phyloP scores from a whole-genome alignment of 2,113 vertebrate genomes.

The Pseudopodoces humilis region DNA sequence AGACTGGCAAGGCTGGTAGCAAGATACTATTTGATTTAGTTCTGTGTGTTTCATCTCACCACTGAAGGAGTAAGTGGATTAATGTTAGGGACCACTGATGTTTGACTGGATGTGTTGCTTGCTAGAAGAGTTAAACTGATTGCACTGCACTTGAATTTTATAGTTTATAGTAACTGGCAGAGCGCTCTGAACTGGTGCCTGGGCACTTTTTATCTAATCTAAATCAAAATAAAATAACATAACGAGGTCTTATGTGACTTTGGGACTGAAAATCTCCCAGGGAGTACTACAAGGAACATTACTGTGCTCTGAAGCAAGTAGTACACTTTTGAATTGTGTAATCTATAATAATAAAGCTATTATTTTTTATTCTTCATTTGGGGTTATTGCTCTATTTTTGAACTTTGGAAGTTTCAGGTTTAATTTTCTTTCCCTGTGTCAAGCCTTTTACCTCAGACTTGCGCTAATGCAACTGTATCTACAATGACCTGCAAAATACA shows the following conservation, averaged over 20 bases:
- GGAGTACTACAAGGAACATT: neutral
- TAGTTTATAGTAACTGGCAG: neutral
- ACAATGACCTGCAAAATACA: neutral
- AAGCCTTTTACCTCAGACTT: neutral
- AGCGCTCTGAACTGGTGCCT: neutral
- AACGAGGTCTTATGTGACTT: neutral
- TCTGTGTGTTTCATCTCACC: neutral
- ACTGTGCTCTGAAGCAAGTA: neutral
- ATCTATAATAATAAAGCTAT: constrained; percentile 30
- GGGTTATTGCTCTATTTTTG: neutral
- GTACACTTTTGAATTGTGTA: neutral
- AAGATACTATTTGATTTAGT: neutral
- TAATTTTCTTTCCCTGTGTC: neutral
- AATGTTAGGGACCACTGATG: neutral
- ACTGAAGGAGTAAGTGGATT: neutral
- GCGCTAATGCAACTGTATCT: neutral
- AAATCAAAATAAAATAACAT: constrained; percentile 38
- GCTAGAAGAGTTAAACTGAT: constrained; percentile 3
- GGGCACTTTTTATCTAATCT: constrained; percentile 3
- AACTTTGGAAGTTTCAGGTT: neutral
- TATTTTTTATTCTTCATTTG: constrained; percentile 26
- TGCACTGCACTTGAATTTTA: neutral
- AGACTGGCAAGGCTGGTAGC: neutral
- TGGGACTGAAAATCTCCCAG: neutral
- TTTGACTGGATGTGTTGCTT: neutral